Percentiles rank a stretch among this genome's conserved stretches.
phyloP scores from a whole-genome alignment of 2,797 vertebrate genomes.

The Bryconaethiops microstoma region DNA sequence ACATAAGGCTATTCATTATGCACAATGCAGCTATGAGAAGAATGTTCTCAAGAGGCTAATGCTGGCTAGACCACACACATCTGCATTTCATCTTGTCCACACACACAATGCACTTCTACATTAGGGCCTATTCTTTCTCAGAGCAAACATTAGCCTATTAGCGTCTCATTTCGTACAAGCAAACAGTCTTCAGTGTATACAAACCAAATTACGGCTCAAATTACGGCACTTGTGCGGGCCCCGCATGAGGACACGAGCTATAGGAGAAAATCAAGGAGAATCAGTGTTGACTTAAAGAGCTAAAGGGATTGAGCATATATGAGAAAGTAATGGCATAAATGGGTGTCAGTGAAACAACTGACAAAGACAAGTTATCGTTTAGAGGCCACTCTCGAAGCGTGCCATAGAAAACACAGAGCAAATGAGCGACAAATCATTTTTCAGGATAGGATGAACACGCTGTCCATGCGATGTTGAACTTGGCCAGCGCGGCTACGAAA shows the following conservation, averaged over 20 bases:
- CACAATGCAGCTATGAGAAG: slow-evolving; percentile 41
- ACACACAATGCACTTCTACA: slow-evolving; percentile 23
- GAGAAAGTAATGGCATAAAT: slow-evolving; percentile 41
- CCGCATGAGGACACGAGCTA: slow-evolving; percentile 9
- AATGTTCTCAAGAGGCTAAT: slow-evolving; percentile 43
- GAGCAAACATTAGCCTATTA: slow-evolving; percentile 38
- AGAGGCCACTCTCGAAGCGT: slow-evolving; percentile 38
- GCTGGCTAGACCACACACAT: slow-evolving; percentile 47
- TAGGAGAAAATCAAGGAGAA: slow-evolving; percentile 21
- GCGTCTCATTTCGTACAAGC: slow-evolving; percentile 23
- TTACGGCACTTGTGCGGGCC: slow-evolving; percentile 24
- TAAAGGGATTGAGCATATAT: slow-evolving; percentile 9
- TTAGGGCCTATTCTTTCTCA: slow-evolving; percentile 25
- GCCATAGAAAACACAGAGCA: slow-evolving; percentile 55
- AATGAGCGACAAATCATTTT: slow-evolving; percentile 58
- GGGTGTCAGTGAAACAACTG: slow-evolving; percentile 44
- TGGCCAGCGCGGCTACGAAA: slow-evolving; percentile 41
- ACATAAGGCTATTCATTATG: slow-evolving; percentile 48
- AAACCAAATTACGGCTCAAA: slow-evolving; percentile 44
- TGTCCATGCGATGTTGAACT: slow-evolving; percentile 53
- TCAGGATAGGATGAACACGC: slow-evolving; percentile 50
- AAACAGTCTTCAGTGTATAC: slow-evolving; percentile 38
- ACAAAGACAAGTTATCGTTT: slow-evolving; percentile 46
- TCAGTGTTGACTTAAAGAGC: slow-evolving; percentile 31
- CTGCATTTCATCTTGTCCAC: slow-evolving; percentile 43